Percentiles rank a stretch among this genome's conserved stretches.
These are phyloP conservation scores for Danio kyathit DNA, from an alignment of 2,797 vertebrate genomes.

Conservation along the genomic window DNA sequence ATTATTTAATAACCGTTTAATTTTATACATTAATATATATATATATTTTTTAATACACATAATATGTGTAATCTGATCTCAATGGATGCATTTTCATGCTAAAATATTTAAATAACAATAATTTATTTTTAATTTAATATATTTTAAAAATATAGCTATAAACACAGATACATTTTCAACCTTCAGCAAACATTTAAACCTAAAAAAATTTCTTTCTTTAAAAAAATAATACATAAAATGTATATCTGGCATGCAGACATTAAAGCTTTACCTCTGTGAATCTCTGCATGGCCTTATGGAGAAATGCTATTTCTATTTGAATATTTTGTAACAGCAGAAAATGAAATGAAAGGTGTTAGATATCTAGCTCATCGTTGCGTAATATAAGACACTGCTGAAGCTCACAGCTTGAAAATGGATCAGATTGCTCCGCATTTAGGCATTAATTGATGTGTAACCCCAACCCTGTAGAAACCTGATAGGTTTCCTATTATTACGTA, in stretches of 20 bases:
- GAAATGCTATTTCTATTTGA: conserved; percentile 41
- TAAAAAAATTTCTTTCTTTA: no score
- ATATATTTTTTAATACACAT: no score
- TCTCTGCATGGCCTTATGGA: conserved; percentile 4
- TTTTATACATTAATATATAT: no score
- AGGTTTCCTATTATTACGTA: conserved; percentile 60
- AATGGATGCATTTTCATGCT: no score
- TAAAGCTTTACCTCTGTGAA: background rate
- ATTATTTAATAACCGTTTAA: no score
- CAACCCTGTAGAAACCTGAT: conserved; percentile 55
- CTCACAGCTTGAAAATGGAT: conserved; percentile 60
- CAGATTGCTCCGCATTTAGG: conserved; percentile 62
- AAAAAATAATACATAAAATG: no score
- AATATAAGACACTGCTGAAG: conserved; percentile 68
- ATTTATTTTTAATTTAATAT: conserved; percentile 12
- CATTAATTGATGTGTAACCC: conserved; percentile 67
- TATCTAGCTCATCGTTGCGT: conserved; percentile 61
- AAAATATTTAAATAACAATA: background rate
- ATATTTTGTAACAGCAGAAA: conserved; percentile 58
- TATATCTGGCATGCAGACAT: background rate
- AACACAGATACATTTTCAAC: background rate
- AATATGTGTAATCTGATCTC: no score
- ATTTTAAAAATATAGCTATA: background rate
- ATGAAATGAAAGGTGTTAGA: conserved; percentile 64
- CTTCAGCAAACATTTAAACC: background rate